Evolutionary conservation across 2,113 vertebrate genomes (phyloP).

Genomic region (Pomatostomus ruficeps): DNA sequence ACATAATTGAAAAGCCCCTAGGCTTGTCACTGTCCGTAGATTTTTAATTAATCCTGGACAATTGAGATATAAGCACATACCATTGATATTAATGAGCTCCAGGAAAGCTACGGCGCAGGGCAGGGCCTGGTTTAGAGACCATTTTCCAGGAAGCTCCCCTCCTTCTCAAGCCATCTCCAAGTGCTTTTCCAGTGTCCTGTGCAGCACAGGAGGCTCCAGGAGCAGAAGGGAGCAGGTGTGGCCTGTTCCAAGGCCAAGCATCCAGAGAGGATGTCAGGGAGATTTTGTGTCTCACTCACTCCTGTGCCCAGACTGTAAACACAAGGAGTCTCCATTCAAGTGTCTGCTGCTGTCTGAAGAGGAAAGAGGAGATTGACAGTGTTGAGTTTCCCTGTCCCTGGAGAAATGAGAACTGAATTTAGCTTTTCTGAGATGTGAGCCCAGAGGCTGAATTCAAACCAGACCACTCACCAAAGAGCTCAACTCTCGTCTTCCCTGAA

Average conservation of each 20-base stretch:
- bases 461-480: background rate
- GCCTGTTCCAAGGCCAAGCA: background rate
- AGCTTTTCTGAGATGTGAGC: background rate
- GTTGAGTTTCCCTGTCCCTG: background rate
- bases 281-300: fast-evolving
- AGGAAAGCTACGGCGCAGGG: background rate
- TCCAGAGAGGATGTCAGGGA: background rate
- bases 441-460: background rate
- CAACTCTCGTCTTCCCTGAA: background rate
- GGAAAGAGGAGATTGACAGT: background rate
- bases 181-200: background rate
- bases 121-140: background rate
- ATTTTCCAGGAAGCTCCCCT: background rate
- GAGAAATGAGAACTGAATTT: background rate
- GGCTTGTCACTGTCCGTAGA: background rate
- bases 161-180: background rate
- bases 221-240: background rate
- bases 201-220: fast-evolving
- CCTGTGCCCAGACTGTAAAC: background rate
- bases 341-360: background rate
- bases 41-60: background rate
- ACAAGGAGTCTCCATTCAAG: background rate
- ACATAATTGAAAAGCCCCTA: background rate
- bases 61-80: background rate
- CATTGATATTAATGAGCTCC: background rate